Evolutionary conservation across 2,888 invertebrate species (phyloP).

Genomic region (Vandiemenella viatica): DNA sequence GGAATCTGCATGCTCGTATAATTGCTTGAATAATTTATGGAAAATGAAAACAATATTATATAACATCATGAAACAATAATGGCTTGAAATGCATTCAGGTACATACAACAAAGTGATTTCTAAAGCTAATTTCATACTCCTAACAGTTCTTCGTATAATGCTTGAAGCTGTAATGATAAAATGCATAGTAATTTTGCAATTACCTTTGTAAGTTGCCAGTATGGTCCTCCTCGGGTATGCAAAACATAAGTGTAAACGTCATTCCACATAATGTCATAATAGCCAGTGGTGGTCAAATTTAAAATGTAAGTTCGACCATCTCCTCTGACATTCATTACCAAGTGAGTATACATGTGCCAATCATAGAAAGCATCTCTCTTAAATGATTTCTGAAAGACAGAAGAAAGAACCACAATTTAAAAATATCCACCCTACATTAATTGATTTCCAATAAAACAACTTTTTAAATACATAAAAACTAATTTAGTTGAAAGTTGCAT

Average conservation of each 20-base stretch:
- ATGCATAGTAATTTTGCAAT: too few relatives aligned
- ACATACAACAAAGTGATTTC: too few relatives aligned
- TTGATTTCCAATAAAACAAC: neutral
- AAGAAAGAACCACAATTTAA: slow-evolving; percentile 7
- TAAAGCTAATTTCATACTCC: too few relatives aligned
- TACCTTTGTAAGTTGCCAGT: slow-evolving; percentile 88
- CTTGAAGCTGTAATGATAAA: too few relatives aligned
- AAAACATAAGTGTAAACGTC: slow-evolving; percentile 75
- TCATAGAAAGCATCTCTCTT: slow-evolving; percentile 50
- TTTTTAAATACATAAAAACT: too few relatives aligned
- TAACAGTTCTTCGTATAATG: too few relatives aligned
- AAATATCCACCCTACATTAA: too few relatives aligned
- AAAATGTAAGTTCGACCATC: slow-evolving; percentile 86
- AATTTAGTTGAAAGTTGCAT: neutral
- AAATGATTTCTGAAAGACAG: slow-evolving; percentile 58
- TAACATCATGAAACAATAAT: too few relatives aligned
- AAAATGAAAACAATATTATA: too few relatives aligned
- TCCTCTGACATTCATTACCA: slow-evolving; percentile 70
- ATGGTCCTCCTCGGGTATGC: slow-evolving; percentile 92
- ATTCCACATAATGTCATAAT: slow-evolving; percentile 76
- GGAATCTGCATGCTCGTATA: too few relatives aligned
- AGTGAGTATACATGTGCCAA: slow-evolving; percentile 61
- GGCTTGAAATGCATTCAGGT: too few relatives aligned
- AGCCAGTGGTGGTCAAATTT: slow-evolving; percentile 58
- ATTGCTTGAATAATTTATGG: too few relatives aligned